These are phyloP conservation scores for Entomobrya proxima DNA, from an alignment of 2,888 invertebrate genomes.

Conservation along the genomic window DNA sequence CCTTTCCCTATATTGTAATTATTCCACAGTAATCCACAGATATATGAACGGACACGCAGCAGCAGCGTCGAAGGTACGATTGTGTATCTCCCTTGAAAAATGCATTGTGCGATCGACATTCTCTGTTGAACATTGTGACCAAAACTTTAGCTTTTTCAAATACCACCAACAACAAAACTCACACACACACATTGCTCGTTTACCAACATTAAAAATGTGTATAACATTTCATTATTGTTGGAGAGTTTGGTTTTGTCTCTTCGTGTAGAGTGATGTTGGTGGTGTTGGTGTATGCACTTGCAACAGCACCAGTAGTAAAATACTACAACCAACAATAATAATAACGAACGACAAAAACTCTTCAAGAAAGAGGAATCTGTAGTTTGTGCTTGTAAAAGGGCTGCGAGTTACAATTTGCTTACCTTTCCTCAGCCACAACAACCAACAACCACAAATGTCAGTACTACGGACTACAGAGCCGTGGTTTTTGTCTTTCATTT, in stretches of 20 bases:
- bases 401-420: not conserved
- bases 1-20: slow-evolving; percentile 60
- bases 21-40: slow-evolving; percentile 54
- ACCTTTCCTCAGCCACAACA: not conserved
- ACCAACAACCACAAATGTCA: slow-evolving; percentile 11
- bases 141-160: not conserved
- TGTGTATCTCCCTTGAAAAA: slow-evolving; percentile 27
- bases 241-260: not conserved
- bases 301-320: not conserved
- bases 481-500: slow-evolving; percentile 44
- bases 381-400: not conserved
- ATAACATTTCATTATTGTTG: slow-evolving; percentile 15
- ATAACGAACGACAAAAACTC: slow-evolving; percentile 26
- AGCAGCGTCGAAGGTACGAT: not conserved
- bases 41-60: slow-evolving; percentile 43
- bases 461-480: not conserved
- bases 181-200: not conserved
- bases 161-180: slow-evolving; percentile 13
- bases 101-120: slow-evolving; percentile 42
- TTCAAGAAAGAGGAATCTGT: slow-evolving; percentile 23
- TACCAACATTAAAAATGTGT: not conserved
- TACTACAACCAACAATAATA: not conserved
- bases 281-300: not conserved
- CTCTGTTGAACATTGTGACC: not conserved
- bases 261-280: not conserved